Base-by-base conservation (phyloP, 1,140 invertebrate species). In the Kradibia gibbosae region DNA sequence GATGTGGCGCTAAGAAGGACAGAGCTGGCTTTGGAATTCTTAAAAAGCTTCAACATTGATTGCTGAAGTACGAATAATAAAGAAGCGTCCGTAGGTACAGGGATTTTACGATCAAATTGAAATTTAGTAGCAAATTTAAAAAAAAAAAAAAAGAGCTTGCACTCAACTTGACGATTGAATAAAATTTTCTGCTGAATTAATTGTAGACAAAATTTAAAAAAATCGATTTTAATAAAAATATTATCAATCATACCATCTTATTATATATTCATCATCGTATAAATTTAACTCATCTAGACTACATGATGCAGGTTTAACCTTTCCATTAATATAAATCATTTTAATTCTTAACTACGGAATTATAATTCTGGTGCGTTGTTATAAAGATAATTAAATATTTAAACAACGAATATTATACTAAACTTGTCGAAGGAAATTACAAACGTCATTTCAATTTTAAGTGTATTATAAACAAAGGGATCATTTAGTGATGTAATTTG, bases 401-500 rank as follows among this genome's bases (percentile, higher is more conserved):
- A 45, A 71, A 7, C 0, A 31, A 48, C n/a, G 70, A 48, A 71
- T 17, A 48, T 17, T 28, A 48, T n/a, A 28, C 25, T 48, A 48
- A 71, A 22, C 28, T 22, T 48, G 10, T 70, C 11, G 25, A 71
- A 48, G 11, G 34, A 67, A 39, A 36, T n/a, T 42, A 13, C 65
- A 42, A 67, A 67, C 22, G 65, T 22, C 11, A 22, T 62, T 67
- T 22, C 25, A 67, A 67, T 67, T 71, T 48, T 28, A 0, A 48
- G 39, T 48, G 25, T 31, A 11, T 71, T 25, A 48, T 71, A 71
- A 71, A 71, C 25, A 48, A 71, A 71, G 10, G 25, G n/a, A 48
- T 71, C 39, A 71, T 48, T 71, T 71, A 71, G n/a, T 4, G 42
- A 28, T 71, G n/a, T 71, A 71, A 71, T 48, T 48, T 71, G 10